Evolutionary conservation across 2,113 vertebrate genomes (phyloP).

Genomic region (Delphinus delphis): DNA sequence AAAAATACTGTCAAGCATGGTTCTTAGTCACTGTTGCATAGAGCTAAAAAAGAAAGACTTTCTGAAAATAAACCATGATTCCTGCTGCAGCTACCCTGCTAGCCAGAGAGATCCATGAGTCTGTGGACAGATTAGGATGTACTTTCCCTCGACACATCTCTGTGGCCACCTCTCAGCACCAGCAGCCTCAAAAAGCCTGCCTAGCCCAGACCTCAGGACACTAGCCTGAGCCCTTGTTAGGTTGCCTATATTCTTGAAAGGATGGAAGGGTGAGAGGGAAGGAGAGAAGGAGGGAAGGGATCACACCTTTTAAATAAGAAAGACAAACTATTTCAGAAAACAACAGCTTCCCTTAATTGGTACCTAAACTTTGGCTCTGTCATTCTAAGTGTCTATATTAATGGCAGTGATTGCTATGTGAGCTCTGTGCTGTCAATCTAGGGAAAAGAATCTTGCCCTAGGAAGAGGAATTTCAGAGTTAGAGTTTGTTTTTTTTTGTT

Average conservation of each 20-base stretch:
- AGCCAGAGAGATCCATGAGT: neutral
- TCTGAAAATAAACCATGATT: slow-evolving; percentile 21
- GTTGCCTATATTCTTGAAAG: neutral
- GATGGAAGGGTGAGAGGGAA: neutral
- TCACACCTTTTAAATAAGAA: neutral
- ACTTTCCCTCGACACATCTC: neutral
- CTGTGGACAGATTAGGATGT: neutral
- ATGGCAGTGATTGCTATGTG: neutral
- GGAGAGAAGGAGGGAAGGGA: neutral
- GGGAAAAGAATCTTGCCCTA: neutral
- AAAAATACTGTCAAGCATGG: neutral
- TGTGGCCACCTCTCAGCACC: neutral
- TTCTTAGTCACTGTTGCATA: neutral
- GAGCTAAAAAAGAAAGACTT: neutral
- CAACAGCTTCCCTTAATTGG: neutral
- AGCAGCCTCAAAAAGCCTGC: neutral
- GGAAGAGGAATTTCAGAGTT: slow-evolving; percentile 21
- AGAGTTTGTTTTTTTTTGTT: neutral
- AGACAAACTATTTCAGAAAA: slow-evolving; percentile 24
- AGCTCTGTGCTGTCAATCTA: neutral
- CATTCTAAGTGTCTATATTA: neutral
- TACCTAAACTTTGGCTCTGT: neutral
- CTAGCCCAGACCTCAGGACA: neutral
- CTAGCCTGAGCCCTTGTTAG: neutral
- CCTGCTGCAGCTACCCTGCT: neutral